Conservation (phyloP, 2,797 vertebrate genomes). For the Alosa sapidissima region DNA sequence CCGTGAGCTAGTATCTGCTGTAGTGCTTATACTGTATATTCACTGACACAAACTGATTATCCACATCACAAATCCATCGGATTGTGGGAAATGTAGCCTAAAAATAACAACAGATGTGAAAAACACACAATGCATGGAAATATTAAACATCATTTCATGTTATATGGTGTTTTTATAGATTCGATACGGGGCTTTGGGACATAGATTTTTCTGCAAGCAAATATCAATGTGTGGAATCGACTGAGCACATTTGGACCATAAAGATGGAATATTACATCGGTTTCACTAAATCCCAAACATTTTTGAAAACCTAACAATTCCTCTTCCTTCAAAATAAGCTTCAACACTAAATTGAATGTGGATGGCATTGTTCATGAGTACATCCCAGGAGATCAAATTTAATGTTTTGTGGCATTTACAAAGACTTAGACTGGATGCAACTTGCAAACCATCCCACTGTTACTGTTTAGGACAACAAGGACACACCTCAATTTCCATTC, state of each 20-base stretch:
- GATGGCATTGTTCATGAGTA: background rate
- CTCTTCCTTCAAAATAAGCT: background rate
- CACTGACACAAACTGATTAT: slow-evolving; percentile 7
- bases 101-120: background rate
- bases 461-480: background rate
- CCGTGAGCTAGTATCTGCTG: background rate
- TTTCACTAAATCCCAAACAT: background rate
- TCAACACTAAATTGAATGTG: background rate
- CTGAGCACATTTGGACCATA: background rate
- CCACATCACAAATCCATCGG: background rate
- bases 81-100: background rate
- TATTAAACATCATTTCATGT: background rate
- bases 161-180: background rate
- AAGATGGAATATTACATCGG: background rate
- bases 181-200: background rate
- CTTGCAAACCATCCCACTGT: background rate
- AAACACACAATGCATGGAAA: background rate
- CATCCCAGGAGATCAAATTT: background rate
- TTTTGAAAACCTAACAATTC: background rate
- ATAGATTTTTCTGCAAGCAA: background rate
- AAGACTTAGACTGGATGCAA: background rate
- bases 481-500: background rate
- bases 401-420: background rate
- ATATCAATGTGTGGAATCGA: background rate
- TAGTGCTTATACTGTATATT: background rate